Conservation (phyloP, 2,113 vertebrate species). For the Gobius niger region DNA sequence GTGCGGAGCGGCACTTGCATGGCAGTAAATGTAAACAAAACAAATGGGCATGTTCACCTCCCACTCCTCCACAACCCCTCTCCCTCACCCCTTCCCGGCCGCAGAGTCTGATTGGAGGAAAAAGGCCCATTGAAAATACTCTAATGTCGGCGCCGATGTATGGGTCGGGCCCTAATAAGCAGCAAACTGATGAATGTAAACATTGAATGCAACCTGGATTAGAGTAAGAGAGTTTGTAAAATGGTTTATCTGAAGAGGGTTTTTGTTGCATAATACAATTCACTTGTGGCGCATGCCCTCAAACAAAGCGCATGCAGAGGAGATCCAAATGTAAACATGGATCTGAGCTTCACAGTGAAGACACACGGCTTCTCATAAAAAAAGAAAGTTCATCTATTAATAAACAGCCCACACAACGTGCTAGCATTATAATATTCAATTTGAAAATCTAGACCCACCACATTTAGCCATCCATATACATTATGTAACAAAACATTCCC, state of each 20-base stretch:
- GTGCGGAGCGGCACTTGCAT: too few relatives aligned
- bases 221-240: too few relatives aligned
- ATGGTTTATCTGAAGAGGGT: not conserved
- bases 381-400: not conserved
- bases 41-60: too few relatives aligned
- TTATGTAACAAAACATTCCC: constrained; percentile 34
- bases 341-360: constrained; percentile 6
- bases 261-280: not conserved
- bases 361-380: constrained; percentile 2
- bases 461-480: not conserved
- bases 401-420: not conserved
- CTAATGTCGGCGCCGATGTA: too few relatives aligned
- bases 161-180: too few relatives aligned
- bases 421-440: constrained; percentile 3
- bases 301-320: constrained; percentile 19
- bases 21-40: too few relatives aligned
- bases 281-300: not conserved
- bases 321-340: constrained; percentile 42
- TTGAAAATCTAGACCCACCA: not conserved
- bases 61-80: too few relatives aligned
- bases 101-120: too few relatives aligned
- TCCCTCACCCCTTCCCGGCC: too few relatives aligned
- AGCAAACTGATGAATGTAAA: too few relatives aligned
- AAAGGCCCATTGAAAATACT: too few relatives aligned
- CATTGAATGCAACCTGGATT: too few relatives aligned